Conservation (phyloP, 30 jellyfish, hydroid and myxozoan species). For the Cassiopea xamachana region DNA sequence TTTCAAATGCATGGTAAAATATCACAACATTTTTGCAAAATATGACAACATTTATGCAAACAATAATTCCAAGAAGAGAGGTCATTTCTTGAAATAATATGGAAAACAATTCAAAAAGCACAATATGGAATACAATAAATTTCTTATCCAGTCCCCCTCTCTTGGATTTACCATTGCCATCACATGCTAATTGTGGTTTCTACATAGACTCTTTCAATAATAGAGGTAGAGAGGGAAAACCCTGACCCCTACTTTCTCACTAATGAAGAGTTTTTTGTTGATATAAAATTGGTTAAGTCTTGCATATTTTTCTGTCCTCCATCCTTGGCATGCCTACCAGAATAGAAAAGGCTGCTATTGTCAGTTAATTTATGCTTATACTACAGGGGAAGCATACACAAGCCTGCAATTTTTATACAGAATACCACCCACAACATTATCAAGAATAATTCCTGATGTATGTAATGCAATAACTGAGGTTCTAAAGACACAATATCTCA, state of each 20-base stretch:
- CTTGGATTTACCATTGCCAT: neutral
- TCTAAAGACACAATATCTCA: conserved; percentile 14
- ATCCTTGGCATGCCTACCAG: neutral
- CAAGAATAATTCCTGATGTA: conserved; percentile 12
- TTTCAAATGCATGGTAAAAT: neutral
- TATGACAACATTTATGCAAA: too few species aligned
- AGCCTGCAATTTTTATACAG: conserved; percentile 46
- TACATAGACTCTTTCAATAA: neutral
- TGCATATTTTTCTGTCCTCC: neutral
- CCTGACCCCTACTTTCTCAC: neutral
- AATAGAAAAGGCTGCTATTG: neutral
- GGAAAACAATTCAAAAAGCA: neutral
- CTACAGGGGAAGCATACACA: conserved; percentile 46
- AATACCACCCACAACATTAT: conserved; percentile 24
- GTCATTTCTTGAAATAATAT: neutral
- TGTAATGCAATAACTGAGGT: conserved; percentile 25
- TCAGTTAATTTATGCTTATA: neutral
- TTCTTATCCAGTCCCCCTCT: neutral
- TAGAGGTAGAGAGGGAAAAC: neutral
- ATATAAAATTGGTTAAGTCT: neutral
- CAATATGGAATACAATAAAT: neutral
- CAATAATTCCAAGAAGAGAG: neutral
- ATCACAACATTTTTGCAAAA: neutral
- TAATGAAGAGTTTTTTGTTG: neutral
- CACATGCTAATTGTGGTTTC: neutral